These are phyloP conservation scores for Rhinopithecus roxellana DNA, from an alignment of 2,113 vertebrate species.

Conservation along the genomic window DNA sequence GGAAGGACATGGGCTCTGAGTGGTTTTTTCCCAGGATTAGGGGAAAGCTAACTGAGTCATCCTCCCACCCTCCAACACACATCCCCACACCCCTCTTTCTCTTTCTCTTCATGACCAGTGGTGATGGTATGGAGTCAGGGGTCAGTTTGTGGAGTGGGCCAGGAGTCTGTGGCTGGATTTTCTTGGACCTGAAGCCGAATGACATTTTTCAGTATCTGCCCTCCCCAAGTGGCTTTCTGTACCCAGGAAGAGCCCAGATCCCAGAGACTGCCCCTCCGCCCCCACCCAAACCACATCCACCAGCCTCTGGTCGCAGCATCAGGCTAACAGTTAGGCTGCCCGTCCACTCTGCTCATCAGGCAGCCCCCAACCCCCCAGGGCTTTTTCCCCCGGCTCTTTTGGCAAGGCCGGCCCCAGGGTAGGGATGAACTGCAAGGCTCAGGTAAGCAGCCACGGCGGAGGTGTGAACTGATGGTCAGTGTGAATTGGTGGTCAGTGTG, in stretches of 20 bases:
- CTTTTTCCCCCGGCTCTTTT: not conserved
- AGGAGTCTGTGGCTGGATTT: not conserved
- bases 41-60: not conserved
- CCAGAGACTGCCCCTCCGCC: not conserved
- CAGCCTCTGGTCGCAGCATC: not conserved
- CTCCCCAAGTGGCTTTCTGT: not conserved
- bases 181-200: not conserved
- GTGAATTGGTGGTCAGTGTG: not conserved
- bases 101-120: not conserved
- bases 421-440: not conserved
- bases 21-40: not conserved
- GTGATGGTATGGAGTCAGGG: not conserved
- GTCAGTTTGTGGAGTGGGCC: not conserved
- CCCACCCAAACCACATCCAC: not conserved
- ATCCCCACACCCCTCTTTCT: not conserved
- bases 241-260: not conserved
- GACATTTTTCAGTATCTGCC: not conserved
- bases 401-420: not conserved
- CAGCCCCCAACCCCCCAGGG: fast-evolving
- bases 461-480: too few species aligned
- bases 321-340: not conserved
- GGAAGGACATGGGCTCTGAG: not conserved
- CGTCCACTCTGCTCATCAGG: not conserved
- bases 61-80: not conserved
- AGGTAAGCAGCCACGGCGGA: fast-evolving